A percentile compares a stretch with the other conserved stretches of the same genome.
phyloP scores from a whole-genome alignment of 2,888 invertebrate species.

The Aricia artaxerxes region DNA sequence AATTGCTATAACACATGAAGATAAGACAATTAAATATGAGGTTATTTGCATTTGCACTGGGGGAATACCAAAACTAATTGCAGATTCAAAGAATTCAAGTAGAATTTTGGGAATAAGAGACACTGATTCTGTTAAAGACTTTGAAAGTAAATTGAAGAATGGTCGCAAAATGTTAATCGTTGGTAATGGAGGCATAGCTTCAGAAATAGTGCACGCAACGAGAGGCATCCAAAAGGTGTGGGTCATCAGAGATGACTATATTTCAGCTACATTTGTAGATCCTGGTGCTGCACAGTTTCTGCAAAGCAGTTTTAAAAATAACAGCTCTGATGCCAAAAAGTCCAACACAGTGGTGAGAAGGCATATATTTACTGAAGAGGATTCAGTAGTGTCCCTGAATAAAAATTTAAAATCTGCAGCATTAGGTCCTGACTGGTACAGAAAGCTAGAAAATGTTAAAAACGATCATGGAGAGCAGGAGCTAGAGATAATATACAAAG shows the following conservation, averaged over 20 bases:
- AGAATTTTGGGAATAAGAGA: constrained; percentile 94
- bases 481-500: constrained; percentile 82
- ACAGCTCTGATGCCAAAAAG: constrained; percentile 45
- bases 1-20: constrained; percentile 76
- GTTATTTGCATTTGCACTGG: constrained; percentile 96
- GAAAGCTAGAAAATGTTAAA: constrained; percentile 80
- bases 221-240: constrained; percentile 92
- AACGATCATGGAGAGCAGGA: constrained; percentile 75
- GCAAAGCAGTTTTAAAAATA: constrained; percentile 70
- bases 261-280: constrained; percentile 97
- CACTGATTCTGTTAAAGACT: constrained; percentile 93
- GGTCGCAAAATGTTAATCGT: constrained; percentile 90
- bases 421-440: constrained; percentile 98
- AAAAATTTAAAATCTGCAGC: constrained; percentile 88
- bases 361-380: constrained; percentile 84
- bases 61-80: constrained; percentile 90
- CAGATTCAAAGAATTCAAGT: constrained; percentile 77
- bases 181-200: constrained; percentile 99
- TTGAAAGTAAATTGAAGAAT: constrained; percentile 84
- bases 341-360: constrained; percentile 76
- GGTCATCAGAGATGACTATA: constrained; percentile 95
- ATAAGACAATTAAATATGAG: constrained; percentile 83
- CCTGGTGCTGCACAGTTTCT: constrained; percentile 98
- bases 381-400: constrained; percentile 59
- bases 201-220: constrained; percentile 95